Percentiles rank a stretch among this genome's conserved stretches.
These are phyloP conservation scores for Neotoxoptera formosana DNA, from an alignment of 1,140 invertebrate species.

Conservation along the genomic window DNA sequence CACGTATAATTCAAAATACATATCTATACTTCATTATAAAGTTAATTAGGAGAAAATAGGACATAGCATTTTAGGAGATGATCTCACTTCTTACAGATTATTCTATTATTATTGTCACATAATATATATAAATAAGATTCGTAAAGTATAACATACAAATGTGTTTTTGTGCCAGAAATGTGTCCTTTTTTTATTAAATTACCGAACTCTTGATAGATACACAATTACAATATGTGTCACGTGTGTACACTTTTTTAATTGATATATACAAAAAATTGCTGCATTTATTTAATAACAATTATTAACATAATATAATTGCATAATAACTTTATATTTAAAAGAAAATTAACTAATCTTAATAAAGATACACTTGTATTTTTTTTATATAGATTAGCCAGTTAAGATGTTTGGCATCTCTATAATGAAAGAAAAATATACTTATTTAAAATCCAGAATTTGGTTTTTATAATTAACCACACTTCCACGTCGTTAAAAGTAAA, in stretches of 20 bases:
- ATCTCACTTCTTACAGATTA: too few species aligned
- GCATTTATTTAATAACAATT: background rate
- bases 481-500: background rate
- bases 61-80: too few species aligned
- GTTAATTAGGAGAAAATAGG: too few species aligned
- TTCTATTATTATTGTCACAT: too few species aligned
- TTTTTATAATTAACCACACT: background rate
- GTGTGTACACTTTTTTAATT: background rate
- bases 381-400: background rate
- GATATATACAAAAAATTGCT: background rate
- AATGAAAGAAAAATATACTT: background rate
- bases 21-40: too few species aligned
- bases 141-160: background rate
- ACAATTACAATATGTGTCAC: background rate
- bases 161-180: background rate
- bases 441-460: background rate
- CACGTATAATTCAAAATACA: background rate
- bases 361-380: too few species aligned
- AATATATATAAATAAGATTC: too few species aligned
- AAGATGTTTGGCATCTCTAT: background rate
- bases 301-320: too few species aligned
- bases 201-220: too few species aligned
- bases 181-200: too few species aligned
- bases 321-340: background rate
- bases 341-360: background rate